Evolutionary conservation across 2,888 invertebrate genomes (phyloP).

Genomic region (Latheticus oryzae): DNA sequence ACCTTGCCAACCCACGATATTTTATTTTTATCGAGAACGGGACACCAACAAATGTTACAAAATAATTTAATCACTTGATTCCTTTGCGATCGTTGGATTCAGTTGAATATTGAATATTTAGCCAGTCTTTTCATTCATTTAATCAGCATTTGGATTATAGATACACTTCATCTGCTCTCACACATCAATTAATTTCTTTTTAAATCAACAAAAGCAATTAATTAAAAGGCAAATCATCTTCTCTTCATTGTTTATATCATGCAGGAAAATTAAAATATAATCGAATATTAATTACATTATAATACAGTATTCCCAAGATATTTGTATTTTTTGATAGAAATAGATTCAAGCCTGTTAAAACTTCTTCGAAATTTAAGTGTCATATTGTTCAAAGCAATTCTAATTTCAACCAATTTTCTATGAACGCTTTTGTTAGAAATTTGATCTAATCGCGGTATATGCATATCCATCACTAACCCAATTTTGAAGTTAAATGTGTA

Average conservation of each 20-base stretch:
- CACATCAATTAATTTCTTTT: slow-evolving; percentile 10
- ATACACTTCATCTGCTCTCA: slow-evolving; percentile 3
- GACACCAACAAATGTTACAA: slow-evolving; percentile 38
- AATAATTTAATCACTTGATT: slow-evolving; percentile 41
- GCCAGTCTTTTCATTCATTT: slow-evolving; percentile 7
- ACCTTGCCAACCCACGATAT: slow-evolving; percentile 43
- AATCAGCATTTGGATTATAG: slow-evolving; percentile 13
- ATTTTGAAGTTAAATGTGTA: slow-evolving; percentile 35
- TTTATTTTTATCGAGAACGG: slow-evolving; percentile 40
- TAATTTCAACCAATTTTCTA: slow-evolving; percentile 31
- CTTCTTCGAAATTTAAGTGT: slow-evolving; percentile 17
- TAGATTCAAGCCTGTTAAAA: no score
- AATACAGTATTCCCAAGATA: no score
- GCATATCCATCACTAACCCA: slow-evolving; percentile 33
- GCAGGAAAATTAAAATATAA: no score
- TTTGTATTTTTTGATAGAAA: no score
- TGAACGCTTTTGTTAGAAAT: slow-evolving; percentile 31
- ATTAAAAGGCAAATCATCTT: no score
- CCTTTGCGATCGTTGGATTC: slow-evolving; percentile 19
- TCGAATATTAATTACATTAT: no score
- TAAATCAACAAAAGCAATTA: slow-evolving; percentile 2
- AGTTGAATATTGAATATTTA: slow-evolving; percentile 21
- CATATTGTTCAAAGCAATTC: slow-evolving; percentile 21
- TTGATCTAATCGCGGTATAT: slow-evolving; percentile 25
- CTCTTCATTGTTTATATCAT: no score